Percentiles rank a stretch among this genome's conserved stretches.
Conservation (phyloP, 2,797 vertebrate species). For the Peromyscus nudipes region DNA sequence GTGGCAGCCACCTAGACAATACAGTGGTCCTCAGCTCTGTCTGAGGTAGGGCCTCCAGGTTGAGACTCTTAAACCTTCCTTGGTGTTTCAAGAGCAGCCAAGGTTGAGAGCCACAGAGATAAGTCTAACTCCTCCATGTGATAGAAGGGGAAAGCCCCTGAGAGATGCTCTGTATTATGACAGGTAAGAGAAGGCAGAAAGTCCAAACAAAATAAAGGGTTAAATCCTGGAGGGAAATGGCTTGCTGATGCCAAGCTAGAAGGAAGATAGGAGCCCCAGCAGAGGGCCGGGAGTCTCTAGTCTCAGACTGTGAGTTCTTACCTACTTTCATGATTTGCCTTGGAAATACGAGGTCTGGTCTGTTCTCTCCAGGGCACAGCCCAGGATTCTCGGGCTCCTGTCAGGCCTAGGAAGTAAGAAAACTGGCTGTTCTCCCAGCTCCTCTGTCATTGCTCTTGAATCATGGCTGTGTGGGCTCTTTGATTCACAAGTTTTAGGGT, state of each 20-base stretch:
- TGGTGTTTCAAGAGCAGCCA: neutral
- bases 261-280: neutral
- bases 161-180: neutral
- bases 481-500: neutral
- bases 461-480: conserved; percentile 1
- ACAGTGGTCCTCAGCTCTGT: neutral
- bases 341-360: neutral
- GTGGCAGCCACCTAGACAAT: neutral
- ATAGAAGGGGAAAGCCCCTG: neutral
- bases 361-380: neutral
- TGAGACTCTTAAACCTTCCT: neutral
- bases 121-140: neutral
- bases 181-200: neutral
- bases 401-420: neutral
- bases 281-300: neutral
- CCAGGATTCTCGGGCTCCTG: neutral
- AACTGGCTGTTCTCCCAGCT: neutral
- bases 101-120: conserved; percentile 5
- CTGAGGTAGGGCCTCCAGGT: neutral
- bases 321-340: neutral
- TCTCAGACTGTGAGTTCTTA: neutral
- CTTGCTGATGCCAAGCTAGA: neutral
- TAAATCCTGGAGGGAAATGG: neutral
- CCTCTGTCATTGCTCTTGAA: neutral
- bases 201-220: neutral